Conservation (phyloP, 1,140 invertebrate genomes). For the Cyphomyrmex costatus region DNA sequence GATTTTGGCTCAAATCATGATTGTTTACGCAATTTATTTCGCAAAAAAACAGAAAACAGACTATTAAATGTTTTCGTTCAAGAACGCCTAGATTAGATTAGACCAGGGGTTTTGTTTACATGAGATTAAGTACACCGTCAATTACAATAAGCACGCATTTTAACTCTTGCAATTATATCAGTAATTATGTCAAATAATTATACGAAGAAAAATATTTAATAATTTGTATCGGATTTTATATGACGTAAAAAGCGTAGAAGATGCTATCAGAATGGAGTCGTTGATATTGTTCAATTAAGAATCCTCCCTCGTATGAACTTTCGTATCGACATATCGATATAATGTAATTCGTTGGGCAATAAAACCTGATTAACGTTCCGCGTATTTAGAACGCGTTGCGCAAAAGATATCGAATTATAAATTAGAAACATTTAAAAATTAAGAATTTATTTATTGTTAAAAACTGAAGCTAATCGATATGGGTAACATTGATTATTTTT, state of each 20-base stretch:
- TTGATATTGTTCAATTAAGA: constrained; percentile 49
- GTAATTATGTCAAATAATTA: neutral
- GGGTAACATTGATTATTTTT: neutral
- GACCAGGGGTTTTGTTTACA: neutral
- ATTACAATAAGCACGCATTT: neutral
- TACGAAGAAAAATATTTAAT: neutral
- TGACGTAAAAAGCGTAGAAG: constrained; percentile 8
- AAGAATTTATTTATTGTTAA: neutral
- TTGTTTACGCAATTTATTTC: constrained; percentile 47
- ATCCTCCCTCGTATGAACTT: constrained; percentile 4
- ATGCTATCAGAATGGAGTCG: neutral
- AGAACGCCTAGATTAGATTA: constrained; percentile 41
- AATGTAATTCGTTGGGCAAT: constrained; percentile 49
- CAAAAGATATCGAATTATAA: neutral
- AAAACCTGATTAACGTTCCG: constrained; percentile 37
- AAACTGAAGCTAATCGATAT: neutral
- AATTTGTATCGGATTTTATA: constrained; percentile 20
- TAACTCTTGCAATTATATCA: neutral
- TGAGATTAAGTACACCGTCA: neutral
- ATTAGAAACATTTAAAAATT: neutral
- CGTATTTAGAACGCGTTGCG: neutral
- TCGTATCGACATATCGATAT: constrained; percentile 46
- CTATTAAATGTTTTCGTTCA: constrained; percentile 28
- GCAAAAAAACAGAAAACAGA: neutral
- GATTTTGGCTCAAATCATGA: constrained; percentile 16